Conservation (phyloP, 2,888 invertebrate genomes). For the Eristalis tenax region DNA sequence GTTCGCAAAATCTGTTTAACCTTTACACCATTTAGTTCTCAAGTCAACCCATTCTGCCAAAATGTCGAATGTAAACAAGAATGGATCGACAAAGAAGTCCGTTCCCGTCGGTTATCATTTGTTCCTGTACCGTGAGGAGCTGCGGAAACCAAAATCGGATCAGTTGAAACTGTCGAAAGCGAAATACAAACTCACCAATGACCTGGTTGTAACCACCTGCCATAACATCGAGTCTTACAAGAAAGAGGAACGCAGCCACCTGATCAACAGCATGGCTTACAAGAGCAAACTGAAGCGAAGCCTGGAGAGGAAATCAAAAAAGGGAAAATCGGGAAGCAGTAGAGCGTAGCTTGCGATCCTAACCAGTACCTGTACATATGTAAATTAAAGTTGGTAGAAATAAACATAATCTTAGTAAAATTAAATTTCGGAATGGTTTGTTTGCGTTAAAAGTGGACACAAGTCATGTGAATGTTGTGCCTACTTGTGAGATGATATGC, state of each 20-base stretch:
- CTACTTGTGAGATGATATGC: no score
- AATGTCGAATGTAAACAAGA: background rate
- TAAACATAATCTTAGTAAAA: no score
- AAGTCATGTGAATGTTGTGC: no score
- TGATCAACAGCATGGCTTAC: slow-evolving; percentile 5
- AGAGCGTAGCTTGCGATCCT: background rate
- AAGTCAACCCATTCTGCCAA: background rate
- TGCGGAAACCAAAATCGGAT: background rate
- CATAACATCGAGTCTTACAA: slow-evolving; percentile 16
- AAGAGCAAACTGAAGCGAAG: slow-evolving; percentile 3
- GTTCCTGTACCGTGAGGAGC: slow-evolving; percentile 9
- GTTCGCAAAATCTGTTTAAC: no score
- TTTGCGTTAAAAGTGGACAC: no score
- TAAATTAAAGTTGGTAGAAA: no score
- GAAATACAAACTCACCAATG: slow-evolving; percentile 14
- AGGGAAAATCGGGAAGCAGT: background rate
- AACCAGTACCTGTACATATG: no score
- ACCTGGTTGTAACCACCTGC: background rate
- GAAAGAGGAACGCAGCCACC: slow-evolving; percentile 15
- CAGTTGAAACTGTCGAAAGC: background rate
- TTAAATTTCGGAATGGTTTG: no score
- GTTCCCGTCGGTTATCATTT: slow-evolving; percentile 24
- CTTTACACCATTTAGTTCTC: no score
- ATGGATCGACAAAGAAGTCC: background rate
- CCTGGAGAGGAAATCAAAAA: background rate